phyloP scores from a whole-genome alignment of 2,888 invertebrate genomes.

The Hirtodrosophila confusa region DNA sequence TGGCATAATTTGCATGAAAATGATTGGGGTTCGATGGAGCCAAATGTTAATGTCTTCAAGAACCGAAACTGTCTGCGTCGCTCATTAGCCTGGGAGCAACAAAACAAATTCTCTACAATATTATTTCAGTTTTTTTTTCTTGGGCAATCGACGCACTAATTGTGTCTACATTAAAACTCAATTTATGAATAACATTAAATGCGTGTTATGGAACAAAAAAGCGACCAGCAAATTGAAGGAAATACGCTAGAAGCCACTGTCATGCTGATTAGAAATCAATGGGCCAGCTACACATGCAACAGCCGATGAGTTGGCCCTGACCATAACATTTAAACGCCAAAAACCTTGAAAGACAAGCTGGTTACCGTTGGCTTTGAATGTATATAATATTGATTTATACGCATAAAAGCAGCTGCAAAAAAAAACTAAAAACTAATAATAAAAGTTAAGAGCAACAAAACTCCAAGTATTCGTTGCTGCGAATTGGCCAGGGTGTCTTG shows the following conservation, averaged over 20 bases:
- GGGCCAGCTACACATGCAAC: conserved; percentile 45
- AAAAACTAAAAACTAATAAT: conserved; percentile 42
- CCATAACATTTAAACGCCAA: conserved; percentile 74
- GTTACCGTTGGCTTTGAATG: conserved; percentile 60
- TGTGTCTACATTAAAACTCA: conserved; percentile 72
- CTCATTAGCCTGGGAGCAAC: conserved; percentile 33
- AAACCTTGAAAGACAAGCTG: conserved; percentile 74
- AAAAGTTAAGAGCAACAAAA: conserved; percentile 24
- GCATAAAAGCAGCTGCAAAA: conserved; percentile 62
- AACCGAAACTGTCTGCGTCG: conserved; percentile 36
- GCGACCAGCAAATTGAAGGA: conserved; percentile 19
- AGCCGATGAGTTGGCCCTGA: conserved; percentile 61
- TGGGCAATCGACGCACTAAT: conserved; percentile 33
- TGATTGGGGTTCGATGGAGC: conserved; percentile 44
- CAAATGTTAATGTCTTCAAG: conserved; percentile 41
- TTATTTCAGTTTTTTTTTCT: conserved; percentile 22
- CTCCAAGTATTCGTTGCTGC: conserved; percentile 6
- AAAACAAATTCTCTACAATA: conserved; percentile 31
- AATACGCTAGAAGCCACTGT: conserved; percentile 31
- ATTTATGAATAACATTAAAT: conserved; percentile 56
- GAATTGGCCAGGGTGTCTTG: conserved; percentile 36
- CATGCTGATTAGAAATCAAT: conserved; percentile 66
- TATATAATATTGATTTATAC: conserved; percentile 69
- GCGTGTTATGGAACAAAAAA: conserved; percentile 23
- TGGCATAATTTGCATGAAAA: conserved; percentile 68